Evolutionary conservation across 1,140 invertebrate species (phyloP), one percentile per base, ranked within the genome.

Genomic region (Globodera ellingtonae): DNA sequence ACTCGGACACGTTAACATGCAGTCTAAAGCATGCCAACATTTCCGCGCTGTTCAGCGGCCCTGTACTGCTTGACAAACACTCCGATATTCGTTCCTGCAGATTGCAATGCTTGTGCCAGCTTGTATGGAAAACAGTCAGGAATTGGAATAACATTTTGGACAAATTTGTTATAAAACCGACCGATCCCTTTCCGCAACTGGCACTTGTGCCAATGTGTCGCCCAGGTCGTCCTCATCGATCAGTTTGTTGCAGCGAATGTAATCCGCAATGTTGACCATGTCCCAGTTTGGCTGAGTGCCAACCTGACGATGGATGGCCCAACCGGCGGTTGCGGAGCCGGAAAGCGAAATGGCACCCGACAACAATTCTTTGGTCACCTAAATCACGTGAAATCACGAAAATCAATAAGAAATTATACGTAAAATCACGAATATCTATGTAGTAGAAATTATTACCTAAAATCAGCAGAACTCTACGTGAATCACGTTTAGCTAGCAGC

Each of bases 361-460:
- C 47, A 89, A 72, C 7, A 89, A 67, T 62, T 81, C 86, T 83
- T 94, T 91, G 83, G 90, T 92, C 35, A 96, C 18, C 56, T 62
- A 10, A 59, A 59, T 35, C 35, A 35, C 35, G 35, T 35, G 0
- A 35, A 35, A 35, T 35, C 35, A 2, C 0, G 0, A n/a, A 35
- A 35, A 35, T 35, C 35, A 35, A 35, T 35, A 35, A 35, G 35
- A 35, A 35, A 2, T 35, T 35, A 35, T 35, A 24, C 35, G 35
- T 35, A 35, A 35, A 35, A 35, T 35, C 35, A 2, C 35, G 1
- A 35, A 35, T 35, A 35, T 35, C 24, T 24, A 24, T 24, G 24
- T 24, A 24, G 24, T 35, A 35, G 35, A 35, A 35, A 35, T 35
- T 35, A 35, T 35, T 35, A 35, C 35, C 2, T 35, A 35, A 35